Evolutionary conservation across 1,140 invertebrate genomes (phyloP), one percentile per base, ranked within the genome.

Genomic region (Bradysia coprophila): DNA sequence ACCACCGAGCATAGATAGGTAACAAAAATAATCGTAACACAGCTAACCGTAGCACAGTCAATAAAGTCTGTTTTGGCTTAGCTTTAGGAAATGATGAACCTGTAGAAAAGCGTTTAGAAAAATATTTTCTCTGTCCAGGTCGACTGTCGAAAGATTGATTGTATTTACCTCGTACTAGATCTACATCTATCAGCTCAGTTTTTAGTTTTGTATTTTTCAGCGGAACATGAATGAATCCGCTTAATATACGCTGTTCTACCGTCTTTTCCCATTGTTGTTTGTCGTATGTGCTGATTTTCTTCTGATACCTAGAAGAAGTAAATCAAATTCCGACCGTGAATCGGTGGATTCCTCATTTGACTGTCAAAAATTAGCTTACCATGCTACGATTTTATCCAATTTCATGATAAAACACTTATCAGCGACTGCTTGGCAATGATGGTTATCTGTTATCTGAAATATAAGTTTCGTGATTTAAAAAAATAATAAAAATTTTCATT

Each of bases 201-300:
- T 91, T 89, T 8, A 88, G 64, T 60, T 87, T 89, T 22, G 84
- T 76, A 32, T 78, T 83, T 56, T 86, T 84, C 58, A 87, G 82
- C 31, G 88, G 85, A 36, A 90, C 75, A 55, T 86, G 78, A 45
- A 76, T 81, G 31, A 90, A 76, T 44, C 84, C 83, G 64, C 81
- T 73, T 52, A 89, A 70, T 49, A 94, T 80, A 49, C 84, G 71
- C 56, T 89, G 81, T 56, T 96, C 91, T 43, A 94, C 78, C 43
- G 83, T 89, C 52, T 82, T 86, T 60, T 96, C 91, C 90, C 90
- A 96, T 76, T 86, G 76, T 58, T 93, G 86, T 57, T 93, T 94
- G 63, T 95, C 91, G 65, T 94, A 94, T 21, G 82, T 85, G 52
- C 89, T 89, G 60, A 96, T 94, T 72, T 92, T 85, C 57, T 85